A percentile compares a stretch with the other conserved stretches of the same genome.
Evolutionary conservation across 2,888 invertebrate species (phyloP).

Genomic region (Spodoptera littoralis): DNA sequence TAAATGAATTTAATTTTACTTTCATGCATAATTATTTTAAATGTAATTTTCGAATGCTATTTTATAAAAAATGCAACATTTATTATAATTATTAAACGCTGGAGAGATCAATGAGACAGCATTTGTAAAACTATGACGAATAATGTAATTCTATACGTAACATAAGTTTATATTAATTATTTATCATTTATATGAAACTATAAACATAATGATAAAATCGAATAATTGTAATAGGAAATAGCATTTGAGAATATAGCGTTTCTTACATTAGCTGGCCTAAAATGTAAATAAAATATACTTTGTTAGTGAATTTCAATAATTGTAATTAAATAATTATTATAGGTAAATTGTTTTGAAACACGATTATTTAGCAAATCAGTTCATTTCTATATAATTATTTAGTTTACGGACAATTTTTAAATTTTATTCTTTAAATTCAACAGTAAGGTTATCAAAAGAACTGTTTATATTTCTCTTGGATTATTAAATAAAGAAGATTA

Average conservation of each 20-base stretch:
- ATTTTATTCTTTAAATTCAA: conserved; percentile 39
- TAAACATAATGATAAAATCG: conserved; percentile 28
- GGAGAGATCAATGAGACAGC: background rate
- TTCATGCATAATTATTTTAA: too few species aligned
- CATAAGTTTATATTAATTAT: conserved; percentile 34
- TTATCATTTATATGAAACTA: conserved; percentile 23
- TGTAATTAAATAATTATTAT: conserved; percentile 42
- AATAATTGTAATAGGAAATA: conserved; percentile 52
- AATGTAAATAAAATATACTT: conserved; percentile 63
- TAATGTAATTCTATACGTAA: background rate
- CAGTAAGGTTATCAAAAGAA: conserved; percentile 58
- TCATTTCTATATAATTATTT: conserved; percentile 22
- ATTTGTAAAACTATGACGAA: conserved; percentile 3
- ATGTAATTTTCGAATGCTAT: too few species aligned
- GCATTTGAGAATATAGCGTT: conserved; percentile 63
- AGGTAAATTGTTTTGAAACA: conserved; percentile 10
- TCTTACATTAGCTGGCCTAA: conserved; percentile 69
- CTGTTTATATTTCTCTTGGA: conserved; percentile 73
- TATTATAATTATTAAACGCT: background rate
- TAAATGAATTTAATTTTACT: too few species aligned
- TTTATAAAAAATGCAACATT: too few species aligned
- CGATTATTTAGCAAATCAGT: conserved; percentile 21
- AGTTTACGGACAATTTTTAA: conserved; percentile 10
- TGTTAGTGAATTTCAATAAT: conserved; percentile 52
- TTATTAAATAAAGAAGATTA: conserved; percentile 75